Conservation (phyloP, 2,888 invertebrate species). For the Eupeodes luniger region DNA sequence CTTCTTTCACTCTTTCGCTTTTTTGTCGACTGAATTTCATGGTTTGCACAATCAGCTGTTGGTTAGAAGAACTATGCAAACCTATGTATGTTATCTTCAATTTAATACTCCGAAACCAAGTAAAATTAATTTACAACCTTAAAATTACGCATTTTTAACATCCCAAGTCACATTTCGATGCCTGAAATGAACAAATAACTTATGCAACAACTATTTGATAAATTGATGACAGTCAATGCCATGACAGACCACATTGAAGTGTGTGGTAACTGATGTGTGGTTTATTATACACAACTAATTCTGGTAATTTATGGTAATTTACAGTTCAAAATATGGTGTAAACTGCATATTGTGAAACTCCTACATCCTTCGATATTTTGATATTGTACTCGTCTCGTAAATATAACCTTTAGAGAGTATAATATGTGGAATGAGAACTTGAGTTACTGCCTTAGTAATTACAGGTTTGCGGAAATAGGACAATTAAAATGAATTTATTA, state of each 20-base stretch:
- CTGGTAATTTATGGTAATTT: constrained; percentile 55
- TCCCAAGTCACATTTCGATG: neutral
- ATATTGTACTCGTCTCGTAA: neutral
- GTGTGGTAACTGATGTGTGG: constrained; percentile 22
- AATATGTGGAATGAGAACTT: neutral
- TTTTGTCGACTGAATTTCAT: no score
- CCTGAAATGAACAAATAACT: constrained; percentile 12
- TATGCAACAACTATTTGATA: constrained; percentile 53
- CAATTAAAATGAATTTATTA: constrained; percentile 63
- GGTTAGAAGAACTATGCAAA: no score
- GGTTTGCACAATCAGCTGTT: no score
- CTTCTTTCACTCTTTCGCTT: no score
- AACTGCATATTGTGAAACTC: neutral
- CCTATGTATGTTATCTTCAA: no score
- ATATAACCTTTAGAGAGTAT: neutral
- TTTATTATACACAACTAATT: constrained; percentile 48
- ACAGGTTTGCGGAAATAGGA: constrained; percentile 32
- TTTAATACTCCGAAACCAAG: no score
- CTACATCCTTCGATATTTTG: neutral
- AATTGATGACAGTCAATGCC: constrained; percentile 56
- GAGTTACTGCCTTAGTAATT: constrained; percentile 40
- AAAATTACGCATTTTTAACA: neutral
- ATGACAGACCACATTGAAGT: constrained; percentile 30
- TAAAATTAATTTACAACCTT: no score
- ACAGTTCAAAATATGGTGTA: constrained; percentile 21